Evolutionary conservation across 2,113 vertebrate species (phyloP).

Genomic region (Heptranchias perlo): DNA sequence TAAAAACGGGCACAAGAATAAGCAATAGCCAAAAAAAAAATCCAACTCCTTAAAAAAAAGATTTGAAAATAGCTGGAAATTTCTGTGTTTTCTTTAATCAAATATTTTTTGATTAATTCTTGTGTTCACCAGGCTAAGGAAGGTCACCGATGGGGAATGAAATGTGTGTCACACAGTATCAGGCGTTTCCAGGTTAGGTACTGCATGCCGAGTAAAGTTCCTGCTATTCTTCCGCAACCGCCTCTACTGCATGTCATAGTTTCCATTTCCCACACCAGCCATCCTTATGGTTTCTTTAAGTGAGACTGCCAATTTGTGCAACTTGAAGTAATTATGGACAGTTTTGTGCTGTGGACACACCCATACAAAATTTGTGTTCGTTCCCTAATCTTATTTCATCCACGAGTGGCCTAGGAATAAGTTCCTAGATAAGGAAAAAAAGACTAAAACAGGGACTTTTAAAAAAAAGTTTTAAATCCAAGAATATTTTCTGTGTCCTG

Average conservation of each 20-base stretch:
- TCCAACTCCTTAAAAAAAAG: background rate
- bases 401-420: background rate
- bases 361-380: background rate
- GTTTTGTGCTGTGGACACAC: background rate
- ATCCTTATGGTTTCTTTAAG: background rate
- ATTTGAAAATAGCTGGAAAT: no score
- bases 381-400: background rate
- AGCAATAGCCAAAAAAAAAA: background rate
- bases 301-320: background rate
- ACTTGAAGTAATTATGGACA: slow-evolving; percentile 10
- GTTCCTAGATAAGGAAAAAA: background rate
- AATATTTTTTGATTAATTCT: background rate
- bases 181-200: background rate
- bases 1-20: background rate
- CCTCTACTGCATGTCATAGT: background rate
- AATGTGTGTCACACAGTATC: background rate
- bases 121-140: background rate
- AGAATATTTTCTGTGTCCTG: background rate
- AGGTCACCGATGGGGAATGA: background rate
- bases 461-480: background rate
- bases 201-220: background rate
- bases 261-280: background rate
- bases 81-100: background rate
- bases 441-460: background rate
- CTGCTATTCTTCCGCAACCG: background rate